Base-by-base conservation (phyloP, 2,113 vertebrate species). In the Marmota monax region DNA sequence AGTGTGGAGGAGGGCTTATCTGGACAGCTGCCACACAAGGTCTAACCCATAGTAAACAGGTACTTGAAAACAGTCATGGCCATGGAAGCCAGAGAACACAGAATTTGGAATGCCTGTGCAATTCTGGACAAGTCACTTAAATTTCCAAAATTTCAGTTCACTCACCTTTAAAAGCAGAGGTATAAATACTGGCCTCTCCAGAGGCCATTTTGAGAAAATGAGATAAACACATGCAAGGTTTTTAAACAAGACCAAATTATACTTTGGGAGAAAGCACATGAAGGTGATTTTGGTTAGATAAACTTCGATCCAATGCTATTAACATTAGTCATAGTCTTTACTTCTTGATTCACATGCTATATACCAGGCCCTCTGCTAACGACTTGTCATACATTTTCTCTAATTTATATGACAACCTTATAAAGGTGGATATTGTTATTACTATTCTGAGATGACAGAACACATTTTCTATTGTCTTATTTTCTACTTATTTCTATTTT, bases 51-150 rank as follows among this genome's bases (percentile, higher is more conserved):
- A 6, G 7, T 72, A 87, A 63, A 4, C 32, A 80, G 13, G 9
- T 67, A 63, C 83, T 82, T 76, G 14, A 58, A 80, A 79, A 80
- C 25, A 5, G 14, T 48, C 27, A 76, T 20, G 37, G 16, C 2
- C n/a, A 67, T 69, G 34, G 22, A 84, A 83, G 48, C 5, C 80
- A 63, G n/a, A 84, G 32, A 11, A 34, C 27, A 65, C 17, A 74
- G 27, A 4, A 70, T 96, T 84, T 94, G 29, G 16, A 84, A 77
- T 82, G 45, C 22, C 5, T 27, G 0, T 72, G 7, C 80, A 72
- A 84, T 53, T 93, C 58, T 73, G 58, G 13, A 73, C 12, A 93
- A 88, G 37, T 92, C 23, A 56, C n/a, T 95, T 92, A 67, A 29
- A 87, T 76, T 86, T 79, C 7, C 23, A 23, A 84, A 86, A 76